A percentile compares a stretch with the other conserved stretches of the same genome.
Conservation (phyloP, 2,888 invertebrate species). For the Automeris io region DNA sequence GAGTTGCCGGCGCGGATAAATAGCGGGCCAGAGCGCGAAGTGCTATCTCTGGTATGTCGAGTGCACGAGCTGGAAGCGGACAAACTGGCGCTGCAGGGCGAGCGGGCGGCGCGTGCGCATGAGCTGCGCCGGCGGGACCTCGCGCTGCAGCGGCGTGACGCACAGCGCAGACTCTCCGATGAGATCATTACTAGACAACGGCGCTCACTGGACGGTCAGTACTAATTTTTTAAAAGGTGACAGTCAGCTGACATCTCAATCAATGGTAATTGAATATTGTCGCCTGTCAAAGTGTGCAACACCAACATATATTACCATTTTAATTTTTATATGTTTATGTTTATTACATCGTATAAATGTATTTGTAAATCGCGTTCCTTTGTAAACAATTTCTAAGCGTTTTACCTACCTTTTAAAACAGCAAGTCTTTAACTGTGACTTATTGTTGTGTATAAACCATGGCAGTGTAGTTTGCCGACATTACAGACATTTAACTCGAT, state of each 20-base stretch:
- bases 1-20: slow-evolving; percentile 90
- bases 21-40: slow-evolving; percentile 93
- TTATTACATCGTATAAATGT: no score
- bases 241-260: not conserved
- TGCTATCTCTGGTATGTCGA: slow-evolving; percentile 90
- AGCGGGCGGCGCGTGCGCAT: slow-evolving; percentile 89
- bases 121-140: slow-evolving; percentile 90
- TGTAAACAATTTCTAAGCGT: no score
- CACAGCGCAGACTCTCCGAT: slow-evolving; percentile 91
- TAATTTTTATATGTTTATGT: no score
- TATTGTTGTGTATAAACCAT: no score
- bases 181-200: slow-evolving; percentile 94
- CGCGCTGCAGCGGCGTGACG: slow-evolving; percentile 87
- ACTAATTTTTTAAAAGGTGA: not conserved
- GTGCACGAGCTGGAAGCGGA: slow-evolving; percentile 97
- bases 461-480: no score
- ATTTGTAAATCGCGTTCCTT: no score
- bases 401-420: no score
- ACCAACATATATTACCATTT: no score
- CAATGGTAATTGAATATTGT: no score
- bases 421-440: no score
- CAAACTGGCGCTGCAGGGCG: slow-evolving; percentile 93
- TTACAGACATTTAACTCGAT: no score
- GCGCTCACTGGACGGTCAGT: slow-evolving; percentile 86
- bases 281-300: no score